Evolutionary conservation across 2,888 invertebrate species (phyloP).

Genomic region (Scaptomyza caliginosa): DNA sequence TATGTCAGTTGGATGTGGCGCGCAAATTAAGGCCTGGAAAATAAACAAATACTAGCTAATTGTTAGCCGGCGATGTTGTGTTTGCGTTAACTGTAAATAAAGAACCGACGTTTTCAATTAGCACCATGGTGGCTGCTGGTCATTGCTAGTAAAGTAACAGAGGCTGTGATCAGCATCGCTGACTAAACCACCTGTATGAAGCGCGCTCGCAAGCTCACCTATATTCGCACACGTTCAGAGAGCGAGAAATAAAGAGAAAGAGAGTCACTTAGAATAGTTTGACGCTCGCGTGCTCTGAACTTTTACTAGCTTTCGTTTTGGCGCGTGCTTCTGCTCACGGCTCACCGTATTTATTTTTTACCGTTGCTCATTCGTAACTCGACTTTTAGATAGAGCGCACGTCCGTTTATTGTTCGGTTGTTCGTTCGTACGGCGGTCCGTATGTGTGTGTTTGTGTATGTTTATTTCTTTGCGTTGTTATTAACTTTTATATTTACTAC

Average conservation of each 20-base stretch:
- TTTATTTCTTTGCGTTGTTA: slow-evolving; percentile 72
- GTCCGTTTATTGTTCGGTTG: slow-evolving; percentile 41
- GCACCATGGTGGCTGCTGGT: slow-evolving; percentile 41
- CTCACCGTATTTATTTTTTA: slow-evolving; percentile 47
- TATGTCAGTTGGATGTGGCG: slow-evolving; percentile 19
- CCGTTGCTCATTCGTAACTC: slow-evolving; percentile 73
- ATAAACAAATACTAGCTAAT: slow-evolving; percentile 30
- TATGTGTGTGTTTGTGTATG: slow-evolving; percentile 43
- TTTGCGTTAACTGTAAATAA: slow-evolving; percentile 62
- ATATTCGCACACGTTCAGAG: neutral
- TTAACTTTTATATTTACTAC: slow-evolving; percentile 68
- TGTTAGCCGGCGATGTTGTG: slow-evolving; percentile 8
- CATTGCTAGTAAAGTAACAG: slow-evolving; percentile 17
- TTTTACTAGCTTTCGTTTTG: slow-evolving; percentile 66
- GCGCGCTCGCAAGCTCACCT: slow-evolving; percentile 4
- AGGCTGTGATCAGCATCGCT: neutral
- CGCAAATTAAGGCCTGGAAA: slow-evolving; percentile 20
- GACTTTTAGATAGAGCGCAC: slow-evolving; percentile 70
- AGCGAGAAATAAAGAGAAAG: neutral
- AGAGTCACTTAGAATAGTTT: slow-evolving; percentile 9
- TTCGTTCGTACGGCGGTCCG: slow-evolving; percentile 33
- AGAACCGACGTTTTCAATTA: slow-evolving; percentile 54
- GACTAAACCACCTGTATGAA: slow-evolving; percentile 55
- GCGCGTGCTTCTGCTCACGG: slow-evolving; percentile 53
- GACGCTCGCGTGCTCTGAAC: slow-evolving; percentile 44